Evolutionary conservation across 2,797 vertebrate species (phyloP), one percentile per base, ranked within the genome.

Genomic region (Micromesistius poutassou): DNA sequence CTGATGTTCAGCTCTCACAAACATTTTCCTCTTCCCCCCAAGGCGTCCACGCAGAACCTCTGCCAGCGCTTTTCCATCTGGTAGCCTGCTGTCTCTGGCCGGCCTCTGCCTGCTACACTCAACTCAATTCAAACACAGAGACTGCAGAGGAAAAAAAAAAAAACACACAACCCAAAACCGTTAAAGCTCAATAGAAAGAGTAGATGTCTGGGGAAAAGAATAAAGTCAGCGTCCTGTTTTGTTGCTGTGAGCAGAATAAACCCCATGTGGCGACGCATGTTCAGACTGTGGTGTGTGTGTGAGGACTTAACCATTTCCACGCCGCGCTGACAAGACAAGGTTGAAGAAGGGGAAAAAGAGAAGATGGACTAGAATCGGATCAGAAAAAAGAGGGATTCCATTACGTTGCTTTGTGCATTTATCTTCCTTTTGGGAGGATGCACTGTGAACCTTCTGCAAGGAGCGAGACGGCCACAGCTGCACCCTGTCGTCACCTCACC

Each of bases 381-480:
- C n/a, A 4, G 25, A 9, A 22, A 22, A 6, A 22, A 66, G 62
- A 66, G 25, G 16, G n/a, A 66, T n/a, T 66, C 62, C 62, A 6
- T 66, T 13, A 13, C 66, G 38, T 73, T 36, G 9, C 35, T 25
- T 10, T 25, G 12, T 73, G 16, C 33, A 25, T 73, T 36, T 25
- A 10, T 36, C n/a, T 25, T 73, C 25, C 16, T 5, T 19, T 73
- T 31, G 30, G 14, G 10, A 22, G 25, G 71, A 38, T 19, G 2
- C 4, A 79, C 22, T 33, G 75, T 81, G 78, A 81, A 83, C 55
- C 77, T 70, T 74, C 83, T 78, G 62, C 71, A 62, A 66, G 72
- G 78, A 72, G 72, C 36, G n/a, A 71, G 75, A 78, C 76, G 86
- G 55, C 81, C 79, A 77, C 87, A 89, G 89, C 89, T 89, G 88